These are phyloP conservation scores for Globodera rostochiensis DNA, from an alignment of 1,140 invertebrate genomes.

Conservation along the genomic window DNA sequence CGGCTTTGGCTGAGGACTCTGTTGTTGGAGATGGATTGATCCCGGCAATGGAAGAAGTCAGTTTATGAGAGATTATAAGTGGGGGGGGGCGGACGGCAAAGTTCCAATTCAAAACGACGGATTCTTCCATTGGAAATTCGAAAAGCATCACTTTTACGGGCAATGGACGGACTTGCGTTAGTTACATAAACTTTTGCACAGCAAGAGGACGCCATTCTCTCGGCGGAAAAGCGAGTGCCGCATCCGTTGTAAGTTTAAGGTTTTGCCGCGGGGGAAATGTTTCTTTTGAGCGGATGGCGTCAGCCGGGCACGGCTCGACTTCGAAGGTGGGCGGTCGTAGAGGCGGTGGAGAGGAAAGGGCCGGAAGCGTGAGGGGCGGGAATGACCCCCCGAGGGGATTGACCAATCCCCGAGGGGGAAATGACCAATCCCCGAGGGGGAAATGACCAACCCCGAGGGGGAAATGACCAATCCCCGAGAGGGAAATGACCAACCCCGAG, in stretches of 20 bases:
- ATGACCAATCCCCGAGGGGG: neutral
- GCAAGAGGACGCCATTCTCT: neutral
- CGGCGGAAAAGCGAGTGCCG: conserved; percentile 1
- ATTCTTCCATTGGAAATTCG: neutral
- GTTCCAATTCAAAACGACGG: no score
- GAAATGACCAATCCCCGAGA: neutral
- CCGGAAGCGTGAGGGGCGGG: neutral
- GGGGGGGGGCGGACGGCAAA: no score
- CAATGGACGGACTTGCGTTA: no score
- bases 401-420: neutral
- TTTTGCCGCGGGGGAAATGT: neutral
- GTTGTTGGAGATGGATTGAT: neutral
- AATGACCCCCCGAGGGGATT: no score
- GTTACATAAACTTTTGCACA: neutral
- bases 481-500: no score
- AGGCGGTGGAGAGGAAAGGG: neutral
- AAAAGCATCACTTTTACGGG: neutral
- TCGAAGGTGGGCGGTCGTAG: neutral
- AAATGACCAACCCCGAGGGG: no score
- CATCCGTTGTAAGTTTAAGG: neutral
- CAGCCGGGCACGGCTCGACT: neutral
- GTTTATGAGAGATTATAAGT: neutral
- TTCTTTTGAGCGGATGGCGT: conserved; percentile 3
- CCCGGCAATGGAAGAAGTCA: neutral
- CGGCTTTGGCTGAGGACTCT: neutral